A percentile compares a stretch with the other conserved stretches of the same genome.
Evolutionary conservation across 2,797 vertebrate genomes (phyloP).

Genomic region (Sebastes iracundus): DNA sequence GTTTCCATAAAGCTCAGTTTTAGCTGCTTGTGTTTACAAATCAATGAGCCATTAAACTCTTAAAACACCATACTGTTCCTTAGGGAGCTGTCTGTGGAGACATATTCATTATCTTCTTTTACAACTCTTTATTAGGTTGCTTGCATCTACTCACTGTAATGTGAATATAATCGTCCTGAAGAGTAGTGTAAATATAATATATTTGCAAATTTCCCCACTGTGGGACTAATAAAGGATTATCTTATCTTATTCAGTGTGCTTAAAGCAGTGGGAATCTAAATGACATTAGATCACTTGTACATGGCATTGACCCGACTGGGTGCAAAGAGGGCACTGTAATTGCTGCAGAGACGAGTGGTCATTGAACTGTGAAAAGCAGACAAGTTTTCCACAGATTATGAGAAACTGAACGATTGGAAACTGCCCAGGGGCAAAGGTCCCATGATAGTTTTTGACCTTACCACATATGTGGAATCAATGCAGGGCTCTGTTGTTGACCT

Average conservation of each 20-base stretch:
- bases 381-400: constrained; percentile 71
- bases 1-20: neutral
- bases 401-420: constrained; percentile 70
- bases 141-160: neutral
- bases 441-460: constrained; percentile 69
- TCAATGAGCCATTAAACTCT: constrained; percentile 4
- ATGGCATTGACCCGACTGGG: constrained; percentile 62
- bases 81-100: neutral
- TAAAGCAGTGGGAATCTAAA: constrained; percentile 20
- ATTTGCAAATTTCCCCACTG: too few species aligned
- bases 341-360: constrained; percentile 64
- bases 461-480: constrained; percentile 69
- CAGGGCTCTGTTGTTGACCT: constrained; percentile 68
- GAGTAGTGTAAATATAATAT: neutral
- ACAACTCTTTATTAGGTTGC: neutral
- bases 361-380: constrained; percentile 73
- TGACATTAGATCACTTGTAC: constrained; percentile 69
- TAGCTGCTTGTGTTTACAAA: neutral
- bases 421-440: constrained; percentile 71
- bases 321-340: constrained; percentile 62
- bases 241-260: neutral
- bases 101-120: neutral
- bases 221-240: too few species aligned
- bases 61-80: neutral
- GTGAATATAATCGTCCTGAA: neutral